Evolutionary conservation across 2,113 vertebrate species (phyloP).

Genomic region (Anoura caudifer): DNA sequence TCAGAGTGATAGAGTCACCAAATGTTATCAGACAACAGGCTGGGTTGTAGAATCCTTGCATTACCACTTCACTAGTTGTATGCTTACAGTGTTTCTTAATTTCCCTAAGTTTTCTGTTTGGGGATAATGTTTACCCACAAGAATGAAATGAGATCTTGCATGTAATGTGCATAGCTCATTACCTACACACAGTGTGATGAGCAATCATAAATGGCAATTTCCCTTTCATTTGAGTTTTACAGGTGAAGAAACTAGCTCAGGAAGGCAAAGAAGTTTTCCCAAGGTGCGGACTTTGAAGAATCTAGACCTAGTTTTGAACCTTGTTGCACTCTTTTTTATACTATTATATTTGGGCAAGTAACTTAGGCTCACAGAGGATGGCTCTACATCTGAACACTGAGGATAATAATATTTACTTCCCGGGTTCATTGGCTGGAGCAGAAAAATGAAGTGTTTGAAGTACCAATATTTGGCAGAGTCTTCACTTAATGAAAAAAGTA

Average conservation of each 20-base stretch:
- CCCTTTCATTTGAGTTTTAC: neutral
- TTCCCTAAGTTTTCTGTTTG: neutral
- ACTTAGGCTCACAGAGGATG: neutral
- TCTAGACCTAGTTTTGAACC: neutral
- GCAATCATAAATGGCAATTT: neutral
- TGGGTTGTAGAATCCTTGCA: neutral
- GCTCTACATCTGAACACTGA: neutral
- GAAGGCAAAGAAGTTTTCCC: neutral
- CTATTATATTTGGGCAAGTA: neutral
- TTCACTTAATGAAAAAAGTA: neutral
- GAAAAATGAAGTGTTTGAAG: neutral
- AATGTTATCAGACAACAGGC: neutral
- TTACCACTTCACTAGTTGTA: neutral
- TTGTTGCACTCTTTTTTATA: neutral
- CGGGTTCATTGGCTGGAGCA: neutral
- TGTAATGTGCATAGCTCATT: neutral
- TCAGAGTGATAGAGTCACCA: neutral
- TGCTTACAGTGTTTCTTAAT: neutral
- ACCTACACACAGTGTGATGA: neutral
- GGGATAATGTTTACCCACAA: neutral
- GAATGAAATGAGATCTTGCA: neutral
- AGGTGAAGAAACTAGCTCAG: neutral
- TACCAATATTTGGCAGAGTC: neutral
- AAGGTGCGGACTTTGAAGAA: neutral
- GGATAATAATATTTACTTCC: neutral